These are phyloP conservation scores for Puntigrus tetrazona DNA, from an alignment of 2,113 vertebrate species.

Conservation along the genomic window DNA sequence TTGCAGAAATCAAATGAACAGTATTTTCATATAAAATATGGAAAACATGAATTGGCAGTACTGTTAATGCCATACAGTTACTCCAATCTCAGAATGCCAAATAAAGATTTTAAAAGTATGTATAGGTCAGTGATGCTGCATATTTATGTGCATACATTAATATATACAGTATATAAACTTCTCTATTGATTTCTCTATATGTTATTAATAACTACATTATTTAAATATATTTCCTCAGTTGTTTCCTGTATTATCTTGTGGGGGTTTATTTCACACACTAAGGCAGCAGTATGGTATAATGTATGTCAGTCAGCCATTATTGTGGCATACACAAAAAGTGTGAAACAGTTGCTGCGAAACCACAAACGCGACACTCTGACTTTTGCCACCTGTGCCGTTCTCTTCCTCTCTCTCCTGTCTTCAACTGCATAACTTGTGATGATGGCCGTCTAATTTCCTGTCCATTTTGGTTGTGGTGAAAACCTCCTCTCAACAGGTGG, in stretches of 20 bases:
- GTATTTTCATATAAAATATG: not conserved
- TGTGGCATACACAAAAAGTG: not conserved
- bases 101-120: not conserved
- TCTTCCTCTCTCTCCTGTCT: slow-evolving; percentile 3
- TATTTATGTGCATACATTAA: not conserved
- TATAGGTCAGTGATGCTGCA: too few species aligned
- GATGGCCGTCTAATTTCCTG: slow-evolving; percentile 65
- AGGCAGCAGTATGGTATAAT: not conserved
- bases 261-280: not conserved
- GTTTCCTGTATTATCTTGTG: not conserved
- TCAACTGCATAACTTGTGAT: slow-evolving; percentile 33
- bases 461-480: slow-evolving; percentile 60
- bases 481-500: slow-evolving; percentile 83
- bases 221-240: not conserved
- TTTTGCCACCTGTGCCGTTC: slow-evolving; percentile 35
- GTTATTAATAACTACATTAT: not conserved
- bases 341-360: not conserved
- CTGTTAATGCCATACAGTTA: not conserved
- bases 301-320: not conserved
- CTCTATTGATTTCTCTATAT: too few species aligned
- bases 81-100: not conserved
- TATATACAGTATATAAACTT: too few species aligned
- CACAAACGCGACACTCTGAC: slow-evolving; percentile 26
- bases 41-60: not conserved
- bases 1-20: slow-evolving; percentile 3